phyloP scores from a whole-genome alignment of 1,140 invertebrate genomes.

The Medauroidea extradentata region DNA sequence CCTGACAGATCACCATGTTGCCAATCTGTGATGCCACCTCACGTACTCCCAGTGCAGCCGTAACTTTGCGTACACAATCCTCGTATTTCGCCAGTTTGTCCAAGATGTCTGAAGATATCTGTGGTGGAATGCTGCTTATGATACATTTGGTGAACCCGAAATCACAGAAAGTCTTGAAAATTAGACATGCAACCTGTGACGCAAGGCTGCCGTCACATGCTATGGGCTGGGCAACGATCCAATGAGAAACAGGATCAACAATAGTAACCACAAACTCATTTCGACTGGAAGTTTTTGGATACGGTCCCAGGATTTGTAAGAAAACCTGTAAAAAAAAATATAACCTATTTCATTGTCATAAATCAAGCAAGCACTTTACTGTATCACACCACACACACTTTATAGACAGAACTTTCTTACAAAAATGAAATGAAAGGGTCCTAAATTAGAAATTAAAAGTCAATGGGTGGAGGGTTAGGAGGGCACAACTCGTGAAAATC shows the following conservation, averaged over 20 bases:
- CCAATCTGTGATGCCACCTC: conserved; percentile 14
- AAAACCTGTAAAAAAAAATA: conserved; percentile 29
- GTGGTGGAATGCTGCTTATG: conserved; percentile 24
- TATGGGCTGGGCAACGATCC: conserved; percentile 28
- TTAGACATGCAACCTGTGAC: conserved; percentile 24
- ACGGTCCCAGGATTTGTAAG: conserved; percentile 32
- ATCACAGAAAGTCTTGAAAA: conserved; percentile 33
- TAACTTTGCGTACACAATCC: too few relatives aligned
- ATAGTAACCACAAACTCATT: conserved; percentile 31
- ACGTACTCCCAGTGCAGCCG: conserved; percentile 5
- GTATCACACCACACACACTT: too few relatives aligned
- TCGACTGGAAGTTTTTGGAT: conserved; percentile 23
- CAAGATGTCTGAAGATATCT: neutral
- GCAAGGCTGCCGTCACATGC: conserved; percentile 16
- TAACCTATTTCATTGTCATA: conserved; percentile 6
- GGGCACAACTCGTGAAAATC: too few relatives aligned
- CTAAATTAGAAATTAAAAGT: too few relatives aligned
- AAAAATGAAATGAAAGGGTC: too few relatives aligned
- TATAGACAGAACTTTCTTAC: too few relatives aligned
- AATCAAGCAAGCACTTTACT: too few relatives aligned
- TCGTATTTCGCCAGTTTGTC: too few relatives aligned
- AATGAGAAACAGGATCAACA: conserved; percentile 36
- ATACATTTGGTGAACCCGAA: conserved; percentile 34
- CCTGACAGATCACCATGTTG: conserved; percentile 12
- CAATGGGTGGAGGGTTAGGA: too few relatives aligned